Percentiles rank a stretch among this genome's conserved stretches.
Conservation (phyloP, 2,888 invertebrate genomes). For the Drosophila basisetae region DNA sequence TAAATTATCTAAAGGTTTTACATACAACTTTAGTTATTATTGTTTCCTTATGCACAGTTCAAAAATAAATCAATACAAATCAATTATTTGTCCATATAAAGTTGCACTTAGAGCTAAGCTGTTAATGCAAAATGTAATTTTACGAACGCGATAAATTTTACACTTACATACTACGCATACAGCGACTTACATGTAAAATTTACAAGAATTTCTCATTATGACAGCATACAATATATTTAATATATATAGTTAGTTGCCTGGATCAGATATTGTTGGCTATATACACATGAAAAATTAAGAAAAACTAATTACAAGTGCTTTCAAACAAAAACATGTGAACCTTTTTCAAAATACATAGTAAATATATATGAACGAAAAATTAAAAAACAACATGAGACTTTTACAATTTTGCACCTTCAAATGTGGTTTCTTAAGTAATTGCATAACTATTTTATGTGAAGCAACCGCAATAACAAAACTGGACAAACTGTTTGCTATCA, state of each 20-base stretch:
- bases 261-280: constrained; percentile 47
- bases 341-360: constrained; percentile 1
- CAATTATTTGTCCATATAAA: constrained; percentile 39
- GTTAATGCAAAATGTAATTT: constrained; percentile 26
- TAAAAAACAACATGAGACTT: constrained; percentile 13
- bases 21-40: constrained; percentile 64
- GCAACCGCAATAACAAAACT: not conserved
- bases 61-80: constrained; percentile 44
- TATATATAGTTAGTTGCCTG: constrained; percentile 39
- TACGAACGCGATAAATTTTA: constrained; percentile 34
- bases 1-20: constrained; percentile 75
- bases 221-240: constrained; percentile 48
- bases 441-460: constrained; percentile 18
- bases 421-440: not conserved
- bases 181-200: constrained; percentile 44
- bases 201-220: constrained; percentile 55
- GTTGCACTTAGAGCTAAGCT: constrained; percentile 25
- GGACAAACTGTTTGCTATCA: constrained; percentile 15
- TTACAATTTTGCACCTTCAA: constrained; percentile 13
- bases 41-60: constrained; percentile 40
- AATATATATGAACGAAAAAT: constrained; percentile 1
- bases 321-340: constrained; percentile 6
- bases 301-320: constrained; percentile 5
- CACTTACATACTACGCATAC: constrained; percentile 17
- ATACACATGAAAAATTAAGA: constrained; percentile 40